Evolutionary conservation across 2,113 vertebrate genomes (phyloP).

Genomic region (Callithrix jacchus): DNA sequence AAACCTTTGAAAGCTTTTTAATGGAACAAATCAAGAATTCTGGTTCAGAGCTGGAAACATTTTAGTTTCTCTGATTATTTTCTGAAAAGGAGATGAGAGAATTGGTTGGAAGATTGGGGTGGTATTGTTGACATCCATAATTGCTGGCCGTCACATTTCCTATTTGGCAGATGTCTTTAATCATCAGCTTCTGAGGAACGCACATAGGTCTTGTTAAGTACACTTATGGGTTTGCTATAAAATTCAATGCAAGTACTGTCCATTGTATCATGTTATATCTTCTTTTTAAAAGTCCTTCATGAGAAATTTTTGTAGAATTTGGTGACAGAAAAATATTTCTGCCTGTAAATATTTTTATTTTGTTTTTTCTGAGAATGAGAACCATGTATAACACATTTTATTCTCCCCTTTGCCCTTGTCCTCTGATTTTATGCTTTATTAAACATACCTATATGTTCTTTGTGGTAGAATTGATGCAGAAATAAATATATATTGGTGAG

Average conservation of each 20-base stretch:
- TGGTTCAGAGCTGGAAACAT: too few species aligned
- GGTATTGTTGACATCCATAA: not conserved
- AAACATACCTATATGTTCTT: not conserved
- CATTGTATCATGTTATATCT: not conserved
- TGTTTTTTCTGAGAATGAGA: not conserved
- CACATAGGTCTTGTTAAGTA: not conserved
- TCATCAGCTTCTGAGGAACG: not conserved
- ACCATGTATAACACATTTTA: not conserved
- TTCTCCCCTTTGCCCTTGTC: not conserved
- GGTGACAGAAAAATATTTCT: not conserved
- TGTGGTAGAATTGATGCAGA: not conserved
- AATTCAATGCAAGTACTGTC: constrained; percentile 8
- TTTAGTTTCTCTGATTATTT: too few species aligned
- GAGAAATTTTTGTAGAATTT: constrained; percentile 43
- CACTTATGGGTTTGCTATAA: not conserved
- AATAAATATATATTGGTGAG: not conserved
- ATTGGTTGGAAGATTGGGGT: not conserved
- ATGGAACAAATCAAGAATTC: too few species aligned
- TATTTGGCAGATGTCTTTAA: constrained; percentile 12
- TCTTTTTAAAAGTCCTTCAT: constrained; percentile 15
- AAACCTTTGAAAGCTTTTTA: constrained; percentile 89
- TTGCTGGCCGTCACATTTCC: not conserved
- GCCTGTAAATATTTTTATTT: not conserved
- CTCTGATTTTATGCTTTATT: constrained; percentile 2
- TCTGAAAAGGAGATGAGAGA: not conserved